Percentiles rank a stretch among this genome's conserved stretches.
phyloP scores from a whole-genome alignment of 2,888 invertebrate genomes.

The Eumerus sabulonum region DNA sequence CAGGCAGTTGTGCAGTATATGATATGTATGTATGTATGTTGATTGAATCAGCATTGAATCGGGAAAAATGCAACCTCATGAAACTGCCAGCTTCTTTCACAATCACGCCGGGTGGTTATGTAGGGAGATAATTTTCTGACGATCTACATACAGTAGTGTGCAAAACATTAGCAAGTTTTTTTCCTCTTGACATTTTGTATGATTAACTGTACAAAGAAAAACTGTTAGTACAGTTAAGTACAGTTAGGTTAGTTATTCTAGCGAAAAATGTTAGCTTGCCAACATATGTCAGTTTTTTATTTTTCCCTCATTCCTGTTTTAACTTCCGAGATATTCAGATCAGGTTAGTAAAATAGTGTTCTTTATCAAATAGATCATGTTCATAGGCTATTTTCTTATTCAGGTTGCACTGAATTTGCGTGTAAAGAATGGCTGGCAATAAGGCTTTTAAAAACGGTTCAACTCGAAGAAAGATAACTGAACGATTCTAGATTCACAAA shows the following conservation, averaged over 20 bases:
- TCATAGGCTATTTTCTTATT: slow-evolving; percentile 4
- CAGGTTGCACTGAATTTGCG: neutral
- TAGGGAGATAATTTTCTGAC: no score
- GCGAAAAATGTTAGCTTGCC: neutral
- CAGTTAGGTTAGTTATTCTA: slow-evolving; percentile 1
- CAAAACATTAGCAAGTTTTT: neutral
- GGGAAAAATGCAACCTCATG: no score
- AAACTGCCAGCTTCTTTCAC: no score
- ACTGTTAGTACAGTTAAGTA: neutral
- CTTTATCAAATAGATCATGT: slow-evolving; percentile 5
- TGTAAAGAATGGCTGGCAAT: neutral
- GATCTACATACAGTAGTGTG: slow-evolving; percentile 1
- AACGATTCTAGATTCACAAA: neutral
- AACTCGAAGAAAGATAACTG: neutral
- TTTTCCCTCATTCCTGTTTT: slow-evolving; percentile 1
- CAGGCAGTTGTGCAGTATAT: no score
- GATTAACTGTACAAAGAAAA: slow-evolving; percentile 1
- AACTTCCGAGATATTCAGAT: neutral
- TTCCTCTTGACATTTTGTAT: neutral
- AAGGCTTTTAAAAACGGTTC: no score
- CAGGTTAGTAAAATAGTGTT: slow-evolving; percentile 10
- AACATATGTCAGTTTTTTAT: neutral
- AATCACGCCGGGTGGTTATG: no score
- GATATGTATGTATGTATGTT: no score
- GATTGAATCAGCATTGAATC: no score